These are phyloP conservation scores for Cossypha heuglini DNA, from an alignment of 2,797 vertebrate species.

Conservation along the genomic window DNA sequence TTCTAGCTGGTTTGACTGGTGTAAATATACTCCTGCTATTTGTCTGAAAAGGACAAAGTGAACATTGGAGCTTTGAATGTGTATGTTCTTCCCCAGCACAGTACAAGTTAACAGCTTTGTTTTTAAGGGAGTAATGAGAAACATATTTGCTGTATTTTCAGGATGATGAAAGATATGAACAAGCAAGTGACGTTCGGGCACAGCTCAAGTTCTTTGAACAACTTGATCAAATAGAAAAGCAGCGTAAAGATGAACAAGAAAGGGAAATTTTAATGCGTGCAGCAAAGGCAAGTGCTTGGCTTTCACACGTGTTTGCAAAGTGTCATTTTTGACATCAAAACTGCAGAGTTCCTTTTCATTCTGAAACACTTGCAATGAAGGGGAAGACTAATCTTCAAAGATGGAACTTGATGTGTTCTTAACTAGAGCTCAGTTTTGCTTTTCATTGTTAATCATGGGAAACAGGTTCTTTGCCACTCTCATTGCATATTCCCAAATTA, in stretches of 20 bases:
- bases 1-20: constrained; percentile 1
- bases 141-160: constrained; percentile 56
- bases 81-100: neutral
- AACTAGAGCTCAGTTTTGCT: neutral
- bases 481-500: neutral
- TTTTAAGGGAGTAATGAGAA: constrained; percentile 1
- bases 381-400: neutral
- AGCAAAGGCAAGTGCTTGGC: constrained; percentile 83
- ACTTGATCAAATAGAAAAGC: constrained; percentile 94
- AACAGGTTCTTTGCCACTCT: neutral
- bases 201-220: constrained; percentile 96
- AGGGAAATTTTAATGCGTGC: constrained; percentile 92
- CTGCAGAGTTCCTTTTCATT: neutral
- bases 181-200: constrained; percentile 85
- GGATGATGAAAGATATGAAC: constrained; percentile 89
- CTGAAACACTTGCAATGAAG: neutral
- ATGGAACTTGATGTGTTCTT: neutral
- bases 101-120: constrained; percentile 16
- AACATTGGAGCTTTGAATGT: constrained; percentile 17
- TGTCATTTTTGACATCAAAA: constrained; percentile 31
- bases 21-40: constrained; percentile 31
- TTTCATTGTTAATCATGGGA: neutral
- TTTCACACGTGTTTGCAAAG: neutral
- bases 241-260: constrained; percentile 93
- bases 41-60: constrained; percentile 30